phyloP scores from a whole-genome alignment of 2,797 vertebrate genomes.

The Chelidonichthys spinosus region DNA sequence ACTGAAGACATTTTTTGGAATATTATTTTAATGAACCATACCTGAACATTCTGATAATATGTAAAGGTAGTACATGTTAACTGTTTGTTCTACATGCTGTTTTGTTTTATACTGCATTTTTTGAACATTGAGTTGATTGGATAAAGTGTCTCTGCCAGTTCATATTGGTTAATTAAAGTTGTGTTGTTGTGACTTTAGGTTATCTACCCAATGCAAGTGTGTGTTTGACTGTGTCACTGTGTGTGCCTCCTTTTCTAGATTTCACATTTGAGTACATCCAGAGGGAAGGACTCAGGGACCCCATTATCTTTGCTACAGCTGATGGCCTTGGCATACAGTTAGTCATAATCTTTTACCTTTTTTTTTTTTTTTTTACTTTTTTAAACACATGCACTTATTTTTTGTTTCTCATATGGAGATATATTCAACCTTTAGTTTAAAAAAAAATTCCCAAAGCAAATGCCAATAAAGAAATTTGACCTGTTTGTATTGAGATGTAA shows the following conservation, averaged over 20 bases:
- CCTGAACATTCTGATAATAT: neutral
- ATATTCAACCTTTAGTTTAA: neutral
- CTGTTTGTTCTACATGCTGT: neutral
- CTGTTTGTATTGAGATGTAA: neutral
- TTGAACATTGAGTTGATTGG: neutral
- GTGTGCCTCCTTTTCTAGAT: constrained; percentile 80
- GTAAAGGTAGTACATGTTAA: neutral
- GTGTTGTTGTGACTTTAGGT: neutral
- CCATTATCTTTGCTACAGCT: constrained; percentile 92
- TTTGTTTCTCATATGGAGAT: neutral
- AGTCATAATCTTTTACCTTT: constrained; percentile 57
- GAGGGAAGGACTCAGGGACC: constrained; percentile 93
- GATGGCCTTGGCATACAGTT: constrained; percentile 97
- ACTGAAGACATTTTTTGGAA: neutral
- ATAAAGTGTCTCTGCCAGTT: neutral
- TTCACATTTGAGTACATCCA: constrained; percentile 98
- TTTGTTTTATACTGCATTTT: neutral
- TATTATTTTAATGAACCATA: neutral
- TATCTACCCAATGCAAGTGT: neutral
- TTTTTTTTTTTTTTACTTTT: too few relatives aligned
- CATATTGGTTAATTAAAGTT: neutral
- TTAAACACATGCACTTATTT: neutral
- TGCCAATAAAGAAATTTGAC: neutral
- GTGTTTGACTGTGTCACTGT: neutral
- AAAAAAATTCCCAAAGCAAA: neutral